Evolutionary conservation across 2,113 vertebrate genomes (phyloP).

Genomic region (Megaleporinus macrocephalus): DNA sequence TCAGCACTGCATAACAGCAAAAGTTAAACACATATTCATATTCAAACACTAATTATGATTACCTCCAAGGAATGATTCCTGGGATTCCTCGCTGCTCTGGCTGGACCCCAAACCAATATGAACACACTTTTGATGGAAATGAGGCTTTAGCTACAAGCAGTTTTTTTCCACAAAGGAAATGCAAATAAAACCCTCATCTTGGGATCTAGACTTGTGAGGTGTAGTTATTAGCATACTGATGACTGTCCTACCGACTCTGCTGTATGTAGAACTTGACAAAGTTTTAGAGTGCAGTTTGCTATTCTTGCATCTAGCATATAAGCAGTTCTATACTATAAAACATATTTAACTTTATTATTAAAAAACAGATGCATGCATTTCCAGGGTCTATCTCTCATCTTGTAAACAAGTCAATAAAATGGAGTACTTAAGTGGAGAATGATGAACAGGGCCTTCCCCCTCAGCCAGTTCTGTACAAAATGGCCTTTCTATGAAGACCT

Average conservation of each 20-base stretch:
- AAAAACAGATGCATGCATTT: not conserved
- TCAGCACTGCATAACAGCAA: not conserved
- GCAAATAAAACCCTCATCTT: not conserved
- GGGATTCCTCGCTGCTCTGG: not conserved
- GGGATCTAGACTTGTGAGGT: not conserved
- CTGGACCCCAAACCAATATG: not conserved
- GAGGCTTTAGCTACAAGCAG: not conserved
- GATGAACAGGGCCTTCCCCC: not conserved
- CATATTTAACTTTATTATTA: not conserved
- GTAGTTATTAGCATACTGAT: conserved; percentile 6
- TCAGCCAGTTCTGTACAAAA: not conserved
- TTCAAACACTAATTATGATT: not conserved
- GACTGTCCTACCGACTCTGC: not conserved
- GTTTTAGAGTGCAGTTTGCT: not conserved
- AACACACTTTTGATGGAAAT: not conserved
- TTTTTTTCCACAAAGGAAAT: not conserved
- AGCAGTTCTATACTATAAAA: not conserved
- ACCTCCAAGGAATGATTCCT: not conserved
- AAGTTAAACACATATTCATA: not conserved
- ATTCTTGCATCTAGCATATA: not conserved
- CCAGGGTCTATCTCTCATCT: not conserved
- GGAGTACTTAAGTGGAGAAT: no score
- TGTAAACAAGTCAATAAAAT: not conserved
- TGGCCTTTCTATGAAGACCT: not conserved
- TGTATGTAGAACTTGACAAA: not conserved